A percentile compares a stretch with the other conserved stretches of the same genome.
These are phyloP conservation scores for Limanda limanda DNA, from an alignment of 2,113 vertebrate species.

Conservation along the genomic window DNA sequence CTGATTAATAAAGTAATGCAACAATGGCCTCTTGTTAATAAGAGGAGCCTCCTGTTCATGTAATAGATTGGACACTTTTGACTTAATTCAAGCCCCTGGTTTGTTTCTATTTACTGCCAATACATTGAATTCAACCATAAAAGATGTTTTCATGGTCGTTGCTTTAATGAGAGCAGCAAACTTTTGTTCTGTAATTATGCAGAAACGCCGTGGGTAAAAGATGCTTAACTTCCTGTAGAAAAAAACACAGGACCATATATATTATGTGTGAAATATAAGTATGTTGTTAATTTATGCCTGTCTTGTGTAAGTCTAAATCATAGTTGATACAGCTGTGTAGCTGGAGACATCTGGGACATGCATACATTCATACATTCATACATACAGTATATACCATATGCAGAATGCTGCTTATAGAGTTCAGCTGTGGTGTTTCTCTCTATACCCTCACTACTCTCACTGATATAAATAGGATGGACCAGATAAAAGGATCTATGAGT, in stretches of 20 bases:
- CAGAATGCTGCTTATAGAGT: neutral
- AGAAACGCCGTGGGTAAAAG: neutral
- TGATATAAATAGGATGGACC: neutral
- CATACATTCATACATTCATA: neutral
- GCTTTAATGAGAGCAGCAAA: neutral
- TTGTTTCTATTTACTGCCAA: neutral
- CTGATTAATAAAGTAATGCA: conserved; percentile 6
- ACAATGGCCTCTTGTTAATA: neutral
- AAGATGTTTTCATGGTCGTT: conserved; percentile 9
- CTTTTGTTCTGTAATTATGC: neutral
- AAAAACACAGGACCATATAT: neutral
- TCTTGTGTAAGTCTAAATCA: neutral
- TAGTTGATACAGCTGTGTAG: neutral
- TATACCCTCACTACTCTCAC: neutral
- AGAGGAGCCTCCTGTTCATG: neutral
- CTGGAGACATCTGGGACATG: neutral
- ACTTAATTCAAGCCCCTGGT: conserved; percentile 12
- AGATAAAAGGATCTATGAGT: neutral
- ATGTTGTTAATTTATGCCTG: neutral
- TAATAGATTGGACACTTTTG: neutral
- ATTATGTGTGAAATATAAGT: neutral
- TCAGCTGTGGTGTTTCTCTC: no score
- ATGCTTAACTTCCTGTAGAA: neutral
- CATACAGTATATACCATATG: neutral
- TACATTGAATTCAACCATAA: neutral